Evolutionary conservation across 2,113 vertebrate species (phyloP).

Genomic region (Columba livia): DNA sequence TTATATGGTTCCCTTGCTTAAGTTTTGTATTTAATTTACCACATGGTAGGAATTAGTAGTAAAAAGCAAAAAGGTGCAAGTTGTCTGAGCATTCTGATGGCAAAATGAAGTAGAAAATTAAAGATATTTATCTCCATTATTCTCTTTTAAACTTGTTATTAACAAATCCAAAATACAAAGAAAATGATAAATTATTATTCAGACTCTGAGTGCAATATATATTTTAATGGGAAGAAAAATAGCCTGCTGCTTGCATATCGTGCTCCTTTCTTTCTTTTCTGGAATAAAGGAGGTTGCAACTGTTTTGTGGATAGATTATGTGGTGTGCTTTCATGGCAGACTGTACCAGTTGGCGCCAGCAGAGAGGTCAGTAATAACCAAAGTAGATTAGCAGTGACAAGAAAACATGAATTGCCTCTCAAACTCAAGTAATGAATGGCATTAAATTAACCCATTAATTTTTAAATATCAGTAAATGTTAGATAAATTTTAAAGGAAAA

Average conservation of each 20-base stretch:
- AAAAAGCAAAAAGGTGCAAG: constrained; percentile 35
- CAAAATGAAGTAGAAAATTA: constrained; percentile 72
- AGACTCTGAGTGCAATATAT: neutral
- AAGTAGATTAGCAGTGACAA: neutral
- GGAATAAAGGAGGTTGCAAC: neutral
- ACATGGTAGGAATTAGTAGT: neutral
- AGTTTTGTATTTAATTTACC: constrained; percentile 12
- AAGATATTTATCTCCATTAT: constrained; percentile 73
- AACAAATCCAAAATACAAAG: constrained; percentile 39
- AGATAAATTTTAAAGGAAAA: neutral
- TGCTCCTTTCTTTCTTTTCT: neutral
- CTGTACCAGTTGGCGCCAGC: neutral
- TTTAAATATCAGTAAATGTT: neutral
- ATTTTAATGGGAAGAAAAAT: constrained; percentile 16
- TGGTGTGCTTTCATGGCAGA: neutral
- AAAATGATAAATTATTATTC: constrained; percentile 32
- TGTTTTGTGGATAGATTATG: neutral
- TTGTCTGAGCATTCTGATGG: constrained; percentile 35
- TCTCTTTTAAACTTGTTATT: constrained; percentile 59
- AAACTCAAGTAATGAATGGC: neutral
- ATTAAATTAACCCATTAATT: neutral
- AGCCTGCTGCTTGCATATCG: neutral
- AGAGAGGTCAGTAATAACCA: neutral
- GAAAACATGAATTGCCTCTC: neutral
- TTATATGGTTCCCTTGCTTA: neutral